A percentile compares a stretch with the other conserved stretches of the same genome.
Evolutionary conservation across 2,888 invertebrate genomes (phyloP).

Genomic region (Augochlorella aurata): DNA sequence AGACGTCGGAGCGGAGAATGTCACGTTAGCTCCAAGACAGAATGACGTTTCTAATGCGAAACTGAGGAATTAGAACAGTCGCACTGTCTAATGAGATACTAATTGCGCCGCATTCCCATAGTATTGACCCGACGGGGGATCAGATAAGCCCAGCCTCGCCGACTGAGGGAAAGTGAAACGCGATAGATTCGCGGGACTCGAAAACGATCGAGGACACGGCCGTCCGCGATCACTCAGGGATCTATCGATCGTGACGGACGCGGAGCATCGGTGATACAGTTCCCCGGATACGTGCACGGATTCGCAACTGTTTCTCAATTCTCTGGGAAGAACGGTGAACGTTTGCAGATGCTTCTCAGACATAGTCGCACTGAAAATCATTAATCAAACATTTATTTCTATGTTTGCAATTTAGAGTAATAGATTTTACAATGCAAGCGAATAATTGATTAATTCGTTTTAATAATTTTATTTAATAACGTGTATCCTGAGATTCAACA

Average conservation of each 20-base stretch:
- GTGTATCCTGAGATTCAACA: too few species aligned
- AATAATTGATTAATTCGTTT: too few species aligned
- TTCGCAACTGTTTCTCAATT: neutral
- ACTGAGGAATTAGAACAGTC: slow-evolving; percentile 67
- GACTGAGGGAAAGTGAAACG: slow-evolving; percentile 56
- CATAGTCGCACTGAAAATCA: too few species aligned
- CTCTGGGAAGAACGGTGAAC: neutral
- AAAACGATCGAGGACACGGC: slow-evolving; percentile 31
- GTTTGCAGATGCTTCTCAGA: too few species aligned
- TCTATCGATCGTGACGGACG: slow-evolving; percentile 32
- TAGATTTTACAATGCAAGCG: too few species aligned
- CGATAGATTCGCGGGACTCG: slow-evolving; percentile 48
- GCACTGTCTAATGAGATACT: slow-evolving; percentile 67
- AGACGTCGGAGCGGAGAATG: slow-evolving; percentile 48
- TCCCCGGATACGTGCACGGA: neutral
- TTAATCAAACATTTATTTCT: too few species aligned
- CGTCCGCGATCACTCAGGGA: slow-evolving; percentile 1
- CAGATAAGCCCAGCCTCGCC: slow-evolving; percentile 49
- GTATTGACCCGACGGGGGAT: slow-evolving; percentile 60
- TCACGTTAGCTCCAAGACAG: slow-evolving; percentile 63
- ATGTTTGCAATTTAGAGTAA: too few species aligned
- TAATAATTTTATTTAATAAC: too few species aligned
- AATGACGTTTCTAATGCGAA: slow-evolving; percentile 72
- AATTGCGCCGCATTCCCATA: slow-evolving; percentile 66
- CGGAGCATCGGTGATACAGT: slow-evolving; percentile 19